phyloP scores from a whole-genome alignment of 2,888 invertebrate genomes.

The Omphaloscelis lunosa region DNA sequence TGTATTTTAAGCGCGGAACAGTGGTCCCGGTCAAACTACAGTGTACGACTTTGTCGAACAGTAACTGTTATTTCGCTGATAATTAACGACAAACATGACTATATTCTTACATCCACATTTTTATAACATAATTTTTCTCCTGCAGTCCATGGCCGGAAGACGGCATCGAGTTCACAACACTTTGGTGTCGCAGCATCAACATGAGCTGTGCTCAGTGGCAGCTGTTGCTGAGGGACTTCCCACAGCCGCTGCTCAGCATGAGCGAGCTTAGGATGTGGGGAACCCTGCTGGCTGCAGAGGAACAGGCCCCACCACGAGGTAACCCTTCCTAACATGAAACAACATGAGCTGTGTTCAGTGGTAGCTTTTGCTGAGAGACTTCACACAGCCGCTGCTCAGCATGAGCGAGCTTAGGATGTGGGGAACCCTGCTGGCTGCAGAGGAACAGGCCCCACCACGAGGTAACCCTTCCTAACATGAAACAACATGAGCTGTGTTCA shows the following conservation, averaged over 20 bases:
- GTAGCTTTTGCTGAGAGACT: conserved; percentile 97
- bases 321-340: not conserved
- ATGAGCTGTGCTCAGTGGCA: conserved; percentile 96
- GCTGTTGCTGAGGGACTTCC: conserved; percentile 97
- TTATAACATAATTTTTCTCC: not conserved
- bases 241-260: conserved; percentile 97
- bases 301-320: conserved; percentile 90
- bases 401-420: conserved; percentile 96
- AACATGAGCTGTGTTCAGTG: conserved; percentile 95
- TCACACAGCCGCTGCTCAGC: conserved; percentile 97
- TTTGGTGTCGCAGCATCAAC: conserved; percentile 97
- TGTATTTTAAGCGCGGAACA: too few species aligned
- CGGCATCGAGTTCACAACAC: conserved; percentile 95
- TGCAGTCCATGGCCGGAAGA: conserved; percentile 97
- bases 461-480: conserved; percentile 22
- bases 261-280: conserved; percentile 97
- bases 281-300: conserved; percentile 97
- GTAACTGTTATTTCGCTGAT: too few species aligned
- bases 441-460: conserved; percentile 92
- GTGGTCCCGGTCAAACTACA: too few species aligned
- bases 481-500: conserved; percentile 94
- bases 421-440: conserved; percentile 97
- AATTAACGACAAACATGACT: too few species aligned
- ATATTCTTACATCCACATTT: not conserved
- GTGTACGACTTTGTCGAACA: too few species aligned